Percentiles rank a stretch among this genome's conserved stretches.
phyloP scores from a whole-genome alignment of 2,797 vertebrate genomes.

The Margarornis squamiger region DNA sequence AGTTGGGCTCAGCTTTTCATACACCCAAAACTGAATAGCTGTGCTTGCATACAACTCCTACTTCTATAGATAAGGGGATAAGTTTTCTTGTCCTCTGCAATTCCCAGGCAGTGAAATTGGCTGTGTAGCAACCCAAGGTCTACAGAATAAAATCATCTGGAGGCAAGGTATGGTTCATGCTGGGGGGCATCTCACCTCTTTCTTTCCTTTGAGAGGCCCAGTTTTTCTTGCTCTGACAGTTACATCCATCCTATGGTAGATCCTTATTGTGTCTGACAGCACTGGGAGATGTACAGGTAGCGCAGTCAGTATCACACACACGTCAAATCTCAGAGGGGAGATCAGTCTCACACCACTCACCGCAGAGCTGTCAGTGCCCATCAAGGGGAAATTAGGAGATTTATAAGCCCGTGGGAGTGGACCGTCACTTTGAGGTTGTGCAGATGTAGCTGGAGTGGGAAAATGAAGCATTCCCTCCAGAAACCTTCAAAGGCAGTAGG shows the following conservation, averaged over 20 bases:
- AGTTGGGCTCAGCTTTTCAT: not conserved
- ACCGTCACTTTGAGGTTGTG: fast-evolving
- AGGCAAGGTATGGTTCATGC: not conserved
- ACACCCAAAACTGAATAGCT: not conserved
- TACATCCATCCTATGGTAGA: fast-evolving
- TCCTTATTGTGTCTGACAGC: fast-evolving
- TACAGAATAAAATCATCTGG: not conserved
- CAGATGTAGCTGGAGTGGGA: not conserved
- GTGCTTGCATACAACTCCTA: not conserved
- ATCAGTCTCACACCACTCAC: not conserved
- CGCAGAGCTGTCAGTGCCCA: not conserved
- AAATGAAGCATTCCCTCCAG: not conserved
- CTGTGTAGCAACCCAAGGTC: not conserved
- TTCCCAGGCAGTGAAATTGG: not conserved
- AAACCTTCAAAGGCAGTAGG: not conserved
- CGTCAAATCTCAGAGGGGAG: fast-evolving
- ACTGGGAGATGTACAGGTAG: fast-evolving
- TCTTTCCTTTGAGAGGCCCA: not conserved
- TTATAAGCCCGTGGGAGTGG: not conserved
- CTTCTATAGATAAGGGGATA: not conserved
- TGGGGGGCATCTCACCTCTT: not conserved
- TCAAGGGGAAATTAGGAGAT: not conserved
- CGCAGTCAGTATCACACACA: fast-evolving
- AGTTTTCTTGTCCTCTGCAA: not conserved
- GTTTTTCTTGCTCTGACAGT: fast-evolving